These are phyloP conservation scores for Phaethon lepturus DNA, from an alignment of 2,113 vertebrate genomes.

Conservation along the genomic window DNA sequence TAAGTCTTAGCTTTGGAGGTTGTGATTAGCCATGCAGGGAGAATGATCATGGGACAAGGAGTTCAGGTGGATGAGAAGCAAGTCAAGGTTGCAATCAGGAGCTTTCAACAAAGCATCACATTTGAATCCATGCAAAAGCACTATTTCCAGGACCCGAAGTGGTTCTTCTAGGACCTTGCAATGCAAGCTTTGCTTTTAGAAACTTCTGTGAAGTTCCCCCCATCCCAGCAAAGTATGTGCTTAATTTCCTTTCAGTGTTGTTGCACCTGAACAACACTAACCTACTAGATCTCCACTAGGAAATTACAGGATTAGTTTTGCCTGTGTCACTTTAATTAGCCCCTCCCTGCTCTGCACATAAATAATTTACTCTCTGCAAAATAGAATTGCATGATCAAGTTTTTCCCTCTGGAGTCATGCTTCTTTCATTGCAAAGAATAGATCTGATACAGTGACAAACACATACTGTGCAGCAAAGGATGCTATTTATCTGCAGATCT, in stretches of 20 bases:
- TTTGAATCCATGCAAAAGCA: background rate
- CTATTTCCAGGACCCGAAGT: background rate
- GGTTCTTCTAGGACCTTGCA: background rate
- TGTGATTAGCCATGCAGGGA: background rate
- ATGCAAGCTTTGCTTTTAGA: background rate
- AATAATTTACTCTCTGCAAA: constrained; percentile 31
- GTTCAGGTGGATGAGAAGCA: background rate
- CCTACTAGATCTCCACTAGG: background rate
- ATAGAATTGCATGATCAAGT: background rate
- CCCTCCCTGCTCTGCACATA: background rate
- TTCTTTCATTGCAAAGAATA: background rate
- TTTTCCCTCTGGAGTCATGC: background rate
- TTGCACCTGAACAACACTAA: background rate
- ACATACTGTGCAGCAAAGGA: background rate
- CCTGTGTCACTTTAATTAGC: background rate
- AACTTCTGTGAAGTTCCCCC: background rate
- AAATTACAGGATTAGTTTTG: constrained; percentile 11
- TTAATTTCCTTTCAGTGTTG: background rate
- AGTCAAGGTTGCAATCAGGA: background rate
- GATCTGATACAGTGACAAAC: background rate
- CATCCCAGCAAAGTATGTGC: background rate
- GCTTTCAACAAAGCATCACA: background rate
- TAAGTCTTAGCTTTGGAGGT: background rate
- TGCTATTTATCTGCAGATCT: background rate
- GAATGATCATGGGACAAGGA: background rate